Conservation (phyloP, 1,140 invertebrate species). For the Ceratina australensis region DNA sequence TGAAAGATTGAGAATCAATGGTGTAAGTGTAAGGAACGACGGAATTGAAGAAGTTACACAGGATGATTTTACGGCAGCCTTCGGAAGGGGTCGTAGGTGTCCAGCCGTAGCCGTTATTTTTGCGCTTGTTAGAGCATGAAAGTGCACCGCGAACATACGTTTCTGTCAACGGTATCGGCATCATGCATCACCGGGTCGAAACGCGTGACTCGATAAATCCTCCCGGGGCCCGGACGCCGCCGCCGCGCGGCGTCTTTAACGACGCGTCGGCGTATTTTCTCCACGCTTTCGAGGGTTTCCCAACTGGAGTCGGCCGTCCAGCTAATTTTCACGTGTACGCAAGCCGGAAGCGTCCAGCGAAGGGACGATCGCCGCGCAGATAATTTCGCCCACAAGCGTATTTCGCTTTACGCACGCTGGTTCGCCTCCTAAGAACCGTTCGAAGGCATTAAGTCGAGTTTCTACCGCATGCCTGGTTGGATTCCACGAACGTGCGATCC, state of each 20-base stretch:
- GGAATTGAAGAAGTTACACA: too few species aligned
- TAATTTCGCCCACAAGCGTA: neutral
- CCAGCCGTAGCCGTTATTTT: conserved; percentile 51
- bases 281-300: neutral
- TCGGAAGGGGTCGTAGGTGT: conserved; percentile 44
- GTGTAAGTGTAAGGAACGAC: too few species aligned
- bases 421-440: conserved; percentile 60
- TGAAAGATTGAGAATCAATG: too few species aligned
- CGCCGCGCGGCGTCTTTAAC: neutral
- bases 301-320: neutral
- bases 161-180: conserved; percentile 42
- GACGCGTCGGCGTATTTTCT: conserved; percentile 22
- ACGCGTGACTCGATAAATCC: conserved; percentile 38
- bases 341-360: conserved; percentile 28
- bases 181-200: conserved; percentile 31
- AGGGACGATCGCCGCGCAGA: neutral
- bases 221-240: too few species aligned
- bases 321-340: conserved; percentile 32
- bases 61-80: neutral
- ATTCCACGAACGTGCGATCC: conserved; percentile 63
- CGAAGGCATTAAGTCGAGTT: conserved; percentile 56
- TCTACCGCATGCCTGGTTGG: conserved; percentile 63
- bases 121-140: conserved; percentile 60
- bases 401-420: conserved; percentile 22
- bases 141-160: conserved; percentile 37